Base-by-base conservation (phyloP, 2,113 vertebrate genomes). In the Parotia lawesii region DNA sequence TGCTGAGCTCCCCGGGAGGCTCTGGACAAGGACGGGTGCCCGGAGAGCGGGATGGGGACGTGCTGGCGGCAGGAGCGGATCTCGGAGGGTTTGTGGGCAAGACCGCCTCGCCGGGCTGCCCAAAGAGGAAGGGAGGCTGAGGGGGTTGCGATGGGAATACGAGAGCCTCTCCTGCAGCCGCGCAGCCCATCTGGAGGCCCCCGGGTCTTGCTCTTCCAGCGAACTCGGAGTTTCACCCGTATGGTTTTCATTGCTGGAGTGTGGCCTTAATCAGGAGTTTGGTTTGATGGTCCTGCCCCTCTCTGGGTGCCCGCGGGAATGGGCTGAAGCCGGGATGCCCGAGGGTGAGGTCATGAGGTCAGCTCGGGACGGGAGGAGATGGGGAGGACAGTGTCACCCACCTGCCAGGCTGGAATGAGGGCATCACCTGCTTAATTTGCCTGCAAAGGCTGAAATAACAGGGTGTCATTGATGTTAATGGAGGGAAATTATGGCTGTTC, bases 41-140 rank as follows among this genome's bases (percentile, higher is more conserved):
- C 2, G 0, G 51, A 47, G 69, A 29, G n/a, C 9, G 33, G 15
- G 20, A 7, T 4, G n/a, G 64, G 65, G 17, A 24, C 0, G 13
- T 11, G 64, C 53, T 0, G 15, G 35, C 1, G 2, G 15, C 44
- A 3, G 62, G 31, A 79, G 53, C 3, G 2, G 48, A 6, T 73
- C 23, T 65, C 9, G 4, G 47, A 6, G 61, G 47, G 11, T 60
- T 40, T 22, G 66, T 6, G 88, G 57, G 25, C 20, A 10, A 7
- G 54, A 31, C 24, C 6, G 31, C 4, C 15, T 51, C 18, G 0
- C 15, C 2, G 2, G 28, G 82, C 45, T 64, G 53, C 5, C 78
- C 66, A 6, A 37, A 51, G 69, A 58, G 81, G 85, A 85, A 85
- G 57, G 40, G 40, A 4, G 38, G 35, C 14, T 29, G 29, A 4